Percentiles rank a stretch among this genome's conserved stretches.
Conservation (phyloP, 2,797 vertebrate genomes). For the Choloepus didactylus region DNA sequence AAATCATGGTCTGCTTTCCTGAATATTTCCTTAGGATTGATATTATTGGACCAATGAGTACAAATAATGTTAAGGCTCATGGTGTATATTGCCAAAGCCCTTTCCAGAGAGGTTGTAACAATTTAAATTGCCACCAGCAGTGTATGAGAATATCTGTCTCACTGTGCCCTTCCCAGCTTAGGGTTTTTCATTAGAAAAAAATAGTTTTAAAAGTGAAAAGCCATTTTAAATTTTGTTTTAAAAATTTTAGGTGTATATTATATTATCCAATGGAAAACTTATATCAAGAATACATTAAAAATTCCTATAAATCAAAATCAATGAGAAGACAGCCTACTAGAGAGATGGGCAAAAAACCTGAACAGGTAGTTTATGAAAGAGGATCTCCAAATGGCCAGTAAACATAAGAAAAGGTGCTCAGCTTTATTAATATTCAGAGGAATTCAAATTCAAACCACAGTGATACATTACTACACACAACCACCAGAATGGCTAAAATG, state of each 20-base stretch:
- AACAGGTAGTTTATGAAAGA: neutral
- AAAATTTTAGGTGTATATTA: neutral
- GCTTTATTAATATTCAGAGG: neutral
- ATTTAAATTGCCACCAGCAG: neutral
- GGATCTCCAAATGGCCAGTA: neutral
- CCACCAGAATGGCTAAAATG: neutral
- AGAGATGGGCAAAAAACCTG: neutral
- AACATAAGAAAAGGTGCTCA: neutral
- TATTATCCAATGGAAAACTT: neutral
- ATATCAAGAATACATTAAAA: neutral
- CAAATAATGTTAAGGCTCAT: neutral
- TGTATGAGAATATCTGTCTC: neutral
- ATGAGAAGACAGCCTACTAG: neutral
- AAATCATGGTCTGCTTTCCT: neutral
- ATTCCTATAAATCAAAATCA: neutral
- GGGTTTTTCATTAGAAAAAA: neutral
- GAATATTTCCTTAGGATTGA: neutral
- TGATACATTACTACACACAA: neutral
- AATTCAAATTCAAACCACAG: neutral
- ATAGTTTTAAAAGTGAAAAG: neutral
- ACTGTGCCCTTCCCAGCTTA: neutral
- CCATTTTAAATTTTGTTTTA: neutral
- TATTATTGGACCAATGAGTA: neutral
- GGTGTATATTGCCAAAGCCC: no score
- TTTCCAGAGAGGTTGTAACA: neutral